Percentiles rank a stretch among this genome's conserved stretches.
These are phyloP conservation scores for Dipodomys merriami DNA, from an alignment of 2,113 vertebrate genomes.

Conservation along the genomic window DNA sequence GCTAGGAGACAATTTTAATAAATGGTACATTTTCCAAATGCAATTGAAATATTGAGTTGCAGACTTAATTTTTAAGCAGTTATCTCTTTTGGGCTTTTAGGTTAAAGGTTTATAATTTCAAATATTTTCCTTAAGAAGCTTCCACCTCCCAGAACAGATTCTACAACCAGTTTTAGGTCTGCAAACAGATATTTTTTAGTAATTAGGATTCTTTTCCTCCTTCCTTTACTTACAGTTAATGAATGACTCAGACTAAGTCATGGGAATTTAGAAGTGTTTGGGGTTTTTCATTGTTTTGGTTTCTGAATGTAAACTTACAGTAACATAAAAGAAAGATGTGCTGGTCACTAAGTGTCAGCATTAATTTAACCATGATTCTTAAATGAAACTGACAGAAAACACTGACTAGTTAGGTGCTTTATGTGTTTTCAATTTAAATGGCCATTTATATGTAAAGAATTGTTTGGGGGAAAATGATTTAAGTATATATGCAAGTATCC, in stretches of 20 bases:
- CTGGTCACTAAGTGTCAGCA: conserved; percentile 83
- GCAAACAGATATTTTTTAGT: background rate
- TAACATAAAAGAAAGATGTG: conserved; percentile 23
- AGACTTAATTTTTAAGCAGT: conserved; percentile 19
- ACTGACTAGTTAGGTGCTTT: background rate
- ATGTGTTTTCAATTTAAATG: conserved; percentile 7
- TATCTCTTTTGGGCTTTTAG: background rate
- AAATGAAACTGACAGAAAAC: background rate
- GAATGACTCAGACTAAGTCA: conserved; percentile 23
- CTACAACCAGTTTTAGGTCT: background rate
- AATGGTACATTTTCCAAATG: conserved; percentile 23
- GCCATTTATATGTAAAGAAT: conserved; percentile 22
- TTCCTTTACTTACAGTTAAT: conserved; percentile 39
- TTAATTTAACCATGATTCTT: conserved; percentile 12
- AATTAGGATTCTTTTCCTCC: background rate
- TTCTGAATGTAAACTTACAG: conserved; percentile 25
- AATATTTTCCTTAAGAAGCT: conserved; percentile 26
- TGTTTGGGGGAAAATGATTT: conserved; percentile 25
- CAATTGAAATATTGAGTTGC: background rate
- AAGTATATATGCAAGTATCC: background rate
- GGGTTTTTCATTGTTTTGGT: conserved; percentile 21
- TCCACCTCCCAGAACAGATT: background rate
- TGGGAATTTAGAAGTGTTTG: background rate
- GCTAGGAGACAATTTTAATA: conserved; percentile 34
- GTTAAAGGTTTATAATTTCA: background rate